Percentiles rank a stretch among this genome's conserved stretches.
phyloP scores from a whole-genome alignment of 2,113 vertebrate species.

The Dendrocopos noguchii region DNA sequence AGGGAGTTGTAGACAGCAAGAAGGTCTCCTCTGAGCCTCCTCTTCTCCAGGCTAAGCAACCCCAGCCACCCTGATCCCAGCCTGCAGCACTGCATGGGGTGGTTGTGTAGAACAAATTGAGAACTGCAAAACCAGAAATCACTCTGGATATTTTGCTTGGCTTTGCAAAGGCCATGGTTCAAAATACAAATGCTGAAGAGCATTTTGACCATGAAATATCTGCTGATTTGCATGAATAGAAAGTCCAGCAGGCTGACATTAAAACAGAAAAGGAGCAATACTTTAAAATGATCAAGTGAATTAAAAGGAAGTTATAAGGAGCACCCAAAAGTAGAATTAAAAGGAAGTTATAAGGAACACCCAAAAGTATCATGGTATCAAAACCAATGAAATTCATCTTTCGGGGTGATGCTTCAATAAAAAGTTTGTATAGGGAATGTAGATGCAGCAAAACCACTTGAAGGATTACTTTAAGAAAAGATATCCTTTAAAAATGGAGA shows the following conservation, averaged over 20 bases:
- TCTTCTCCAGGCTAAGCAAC: no score
- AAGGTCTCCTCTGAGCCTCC: no score
- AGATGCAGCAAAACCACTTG: neutral
- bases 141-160: neutral
- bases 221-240: neutral
- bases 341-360: neutral
- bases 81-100: no score
- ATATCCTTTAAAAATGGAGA: neutral
- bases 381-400: neutral
- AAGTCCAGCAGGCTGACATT: neutral
- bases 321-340: neutral
- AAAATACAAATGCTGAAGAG: neutral
- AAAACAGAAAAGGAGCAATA: neutral
- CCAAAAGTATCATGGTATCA: neutral
- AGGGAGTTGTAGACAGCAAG: no score
- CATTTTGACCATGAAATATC: neutral
- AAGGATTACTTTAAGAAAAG: neutral
- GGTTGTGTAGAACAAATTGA: neutral
- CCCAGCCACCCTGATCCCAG: no score
- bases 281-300: neutral
- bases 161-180: neutral
- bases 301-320: no score
- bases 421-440: neutral
- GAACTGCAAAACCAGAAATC: neutral
- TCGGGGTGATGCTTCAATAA: neutral